Conservation (phyloP, 1,140 invertebrate genomes). For the Caerostris darwini region DNA sequence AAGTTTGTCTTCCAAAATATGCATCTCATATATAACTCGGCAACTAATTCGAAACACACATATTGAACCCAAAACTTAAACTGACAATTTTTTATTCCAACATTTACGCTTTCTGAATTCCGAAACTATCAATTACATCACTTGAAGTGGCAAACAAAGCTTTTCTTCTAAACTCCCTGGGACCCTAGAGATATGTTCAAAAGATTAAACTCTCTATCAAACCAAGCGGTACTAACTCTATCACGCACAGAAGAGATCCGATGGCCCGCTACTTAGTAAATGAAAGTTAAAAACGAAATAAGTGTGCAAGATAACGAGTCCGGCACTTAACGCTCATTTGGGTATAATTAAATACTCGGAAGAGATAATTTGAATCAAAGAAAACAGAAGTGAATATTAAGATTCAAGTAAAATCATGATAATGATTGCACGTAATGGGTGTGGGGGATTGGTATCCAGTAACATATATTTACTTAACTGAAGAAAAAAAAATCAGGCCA, state of each 20-base stretch:
- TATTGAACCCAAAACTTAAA: too few species aligned
- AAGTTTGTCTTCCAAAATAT: too few species aligned
- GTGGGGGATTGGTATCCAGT: too few species aligned
- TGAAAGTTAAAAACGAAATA: slow-evolving; percentile 46
- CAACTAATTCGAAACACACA: too few species aligned
- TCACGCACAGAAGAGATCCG: neutral
- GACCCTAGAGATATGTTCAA: neutral
- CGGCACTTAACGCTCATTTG: slow-evolving; percentile 69
- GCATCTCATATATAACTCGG: too few species aligned
- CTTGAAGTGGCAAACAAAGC: neutral
- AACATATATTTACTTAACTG: slow-evolving; percentile 8
- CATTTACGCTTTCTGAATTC: too few species aligned
- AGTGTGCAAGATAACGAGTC: slow-evolving; percentile 50
- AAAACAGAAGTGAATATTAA: slow-evolving; percentile 48
- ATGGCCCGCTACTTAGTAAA: neutral
- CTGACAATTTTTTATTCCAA: too few species aligned
- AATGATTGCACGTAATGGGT: neutral
- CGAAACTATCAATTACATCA: neutral
- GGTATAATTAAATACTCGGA: slow-evolving; percentile 65
- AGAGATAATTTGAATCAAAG: neutral
- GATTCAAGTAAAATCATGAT: neutral
- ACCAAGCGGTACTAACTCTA: neutral
- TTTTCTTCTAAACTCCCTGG: neutral
- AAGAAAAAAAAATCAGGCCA: neutral
- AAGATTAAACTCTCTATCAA: slow-evolving; percentile 38